Evolutionary conservation across 2,113 vertebrate species (phyloP), one percentile per base, ranked within the genome.

Genomic region (Gopherus evgoodei): DNA sequence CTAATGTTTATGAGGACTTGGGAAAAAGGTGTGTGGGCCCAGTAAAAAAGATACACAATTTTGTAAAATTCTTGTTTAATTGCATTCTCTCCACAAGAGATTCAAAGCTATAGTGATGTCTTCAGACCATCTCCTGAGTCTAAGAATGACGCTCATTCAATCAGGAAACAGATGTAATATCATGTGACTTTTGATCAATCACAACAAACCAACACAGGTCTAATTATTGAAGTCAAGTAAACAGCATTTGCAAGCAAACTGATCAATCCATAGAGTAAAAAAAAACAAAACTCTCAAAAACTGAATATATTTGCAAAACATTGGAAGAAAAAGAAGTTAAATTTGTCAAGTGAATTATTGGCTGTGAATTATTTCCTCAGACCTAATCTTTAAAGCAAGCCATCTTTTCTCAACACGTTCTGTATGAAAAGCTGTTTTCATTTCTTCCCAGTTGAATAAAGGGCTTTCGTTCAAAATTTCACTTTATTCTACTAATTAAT

Each of bases 401-500:
- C 24, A 65, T 83, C 52, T 93, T 95, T 89, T 84, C 72, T 93
- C 87, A 95, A 83, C 35, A 76, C 86, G 79, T 94, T 94, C 79
- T 89, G 65, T 59, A 89, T 56, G 59, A 93, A 93, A 92, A n/a
- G 6, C 0, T 17, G 81, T 95, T 94, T 69, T 52, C 82, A 3
- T 91, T 93, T 90, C 79, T 91, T 88, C 52, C 62, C 76, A 94
- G 82, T 84, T 97, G 72, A 62, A 88, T 76, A 87, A 94, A 91
- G 38, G 8, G 87, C 69, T 94, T 94, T n/a, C 25, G 92, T 94
- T 96, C 75, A 95, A 94, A 97, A 91, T 90, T 88, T 91, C n/a
- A 76, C 54, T 96, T 93, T 88, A 84, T 95, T 94, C 50, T 92
- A 52, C 56, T 97, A 96, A 96, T 96, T 97, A 96, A 96, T 94